A percentile compares a stretch with the other conserved stretches of the same genome.
These are phyloP conservation scores for Polydrusus cervinus DNA, from an alignment of 2,888 invertebrate genomes.

Conservation along the genomic window DNA sequence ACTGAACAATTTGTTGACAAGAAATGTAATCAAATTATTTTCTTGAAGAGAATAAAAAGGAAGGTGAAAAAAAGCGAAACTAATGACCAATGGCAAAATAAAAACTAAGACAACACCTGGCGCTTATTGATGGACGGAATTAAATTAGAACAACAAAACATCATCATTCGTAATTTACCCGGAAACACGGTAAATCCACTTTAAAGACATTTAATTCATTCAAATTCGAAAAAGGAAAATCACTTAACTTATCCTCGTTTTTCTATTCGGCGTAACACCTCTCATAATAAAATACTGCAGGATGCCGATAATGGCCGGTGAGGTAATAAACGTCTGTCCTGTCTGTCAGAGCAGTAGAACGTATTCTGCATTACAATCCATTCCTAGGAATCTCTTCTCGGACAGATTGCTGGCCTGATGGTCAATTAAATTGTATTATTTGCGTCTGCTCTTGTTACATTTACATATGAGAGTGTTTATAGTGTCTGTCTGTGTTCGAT, in stretches of 20 bases:
- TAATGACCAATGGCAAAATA: too few relatives aligned
- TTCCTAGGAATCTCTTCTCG: constrained; percentile 44
- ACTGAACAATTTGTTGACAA: too few relatives aligned
- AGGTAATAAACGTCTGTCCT: constrained; percentile 43
- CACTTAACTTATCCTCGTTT: constrained; percentile 40
- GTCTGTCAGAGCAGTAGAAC: constrained; percentile 42
- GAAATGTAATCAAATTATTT: too few relatives aligned
- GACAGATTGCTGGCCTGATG: constrained; percentile 42
- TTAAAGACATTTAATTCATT: too few relatives aligned
- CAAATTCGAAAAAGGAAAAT: too few relatives aligned
- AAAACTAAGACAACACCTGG: too few relatives aligned
- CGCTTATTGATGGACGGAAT: too few relatives aligned
- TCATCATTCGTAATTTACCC: too few relatives aligned
- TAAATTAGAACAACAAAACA: too few relatives aligned
- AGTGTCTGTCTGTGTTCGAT: constrained; percentile 3
- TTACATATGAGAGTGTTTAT: constrained; percentile 25
- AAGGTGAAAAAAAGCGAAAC: too few relatives aligned
- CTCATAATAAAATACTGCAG: constrained; percentile 48
- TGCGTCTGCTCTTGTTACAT: constrained; percentile 32
- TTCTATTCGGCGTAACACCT: constrained; percentile 38
- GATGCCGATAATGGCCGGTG: constrained; percentile 44
- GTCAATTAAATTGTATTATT: constrained; percentile 43
- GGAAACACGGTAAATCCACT: too few relatives aligned
- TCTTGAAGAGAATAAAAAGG: too few relatives aligned
- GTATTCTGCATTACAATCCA: constrained; percentile 42